A percentile compares a stretch with the other conserved stretches of the same genome.
Evolutionary conservation across 1,140 invertebrate genomes (phyloP).

Genomic region (Onthophagus taurus): DNA sequence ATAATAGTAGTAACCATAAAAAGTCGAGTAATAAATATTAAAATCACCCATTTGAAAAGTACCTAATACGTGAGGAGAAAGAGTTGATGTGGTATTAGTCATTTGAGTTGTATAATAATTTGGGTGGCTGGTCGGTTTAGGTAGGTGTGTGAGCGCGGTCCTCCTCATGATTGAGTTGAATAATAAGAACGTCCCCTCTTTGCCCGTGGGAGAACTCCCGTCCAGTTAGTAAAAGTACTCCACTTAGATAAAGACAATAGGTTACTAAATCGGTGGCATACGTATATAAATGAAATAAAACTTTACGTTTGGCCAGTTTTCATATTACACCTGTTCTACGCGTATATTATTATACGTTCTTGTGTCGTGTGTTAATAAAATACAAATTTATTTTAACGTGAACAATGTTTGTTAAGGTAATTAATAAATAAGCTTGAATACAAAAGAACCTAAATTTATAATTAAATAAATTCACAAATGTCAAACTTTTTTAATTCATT

Average conservation of each 20-base stretch:
- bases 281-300: slow-evolving; percentile 13
- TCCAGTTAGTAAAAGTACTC: slow-evolving; percentile 13
- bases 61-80: too few relatives aligned
- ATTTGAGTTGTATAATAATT: too few relatives aligned
- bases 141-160: too few relatives aligned
- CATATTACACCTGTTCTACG: background rate
- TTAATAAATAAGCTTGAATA: background rate
- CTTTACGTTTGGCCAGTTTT: background rate
- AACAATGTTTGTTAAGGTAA: background rate
- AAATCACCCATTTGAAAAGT: too few relatives aligned
- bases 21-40: too few relatives aligned
- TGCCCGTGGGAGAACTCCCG: slow-evolving; percentile 13
- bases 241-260: slow-evolving; percentile 17
- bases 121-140: too few relatives aligned
- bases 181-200: background rate
- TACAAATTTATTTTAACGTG: background rate
- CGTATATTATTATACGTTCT: background rate
- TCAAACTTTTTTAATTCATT: too few relatives aligned
- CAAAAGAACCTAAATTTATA: background rate
- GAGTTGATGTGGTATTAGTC: too few relatives aligned
- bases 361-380: background rate
- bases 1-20: too few relatives aligned
- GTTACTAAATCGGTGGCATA: slow-evolving; percentile 11
- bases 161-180: background rate
- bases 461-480: too few relatives aligned